Evolutionary conservation across 2,797 vertebrate genomes (phyloP), one percentile per base, ranked within the genome.

Genomic region (Austrolebias charrua): DNA sequence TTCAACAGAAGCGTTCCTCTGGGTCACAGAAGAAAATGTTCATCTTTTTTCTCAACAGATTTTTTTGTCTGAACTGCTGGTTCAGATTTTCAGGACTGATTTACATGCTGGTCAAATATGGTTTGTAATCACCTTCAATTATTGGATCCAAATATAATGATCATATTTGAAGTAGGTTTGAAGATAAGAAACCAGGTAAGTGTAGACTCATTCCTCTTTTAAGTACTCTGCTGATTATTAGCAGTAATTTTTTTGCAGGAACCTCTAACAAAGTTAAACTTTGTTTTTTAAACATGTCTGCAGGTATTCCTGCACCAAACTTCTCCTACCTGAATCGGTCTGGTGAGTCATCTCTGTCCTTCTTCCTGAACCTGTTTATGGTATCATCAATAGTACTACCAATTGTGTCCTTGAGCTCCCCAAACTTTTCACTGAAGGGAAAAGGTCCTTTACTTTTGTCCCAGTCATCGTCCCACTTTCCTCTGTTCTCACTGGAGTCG

Each of bases 401-500:
- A n/a, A 99, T 99, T 89, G 98, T 98, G 90, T 96, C 96, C 0
- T 95, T 94, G 70, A 99, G 95, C 82, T 99, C 97, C 15, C 96
- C 97, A 74, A 98, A 85, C 87, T 97, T 98, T 84, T 98, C 96
- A 42, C 96, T 97, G 91, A 99, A 98, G 29, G 96, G 96, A 83
- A 98, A 99, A 24, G 91, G 79, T 9, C 95, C 90, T 89, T 96
- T 95, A 83, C 80, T 97, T 71, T 90, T 95, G 76, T 98, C 96
- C 96, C 96, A 99, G 65, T 99, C 98, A 8, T 98, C 95, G 45
- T 99, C 97, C 97, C 96, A 99, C 68, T 92, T 96, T 70, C 92
- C 93, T 60, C 91, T 92, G 66, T 90, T 91, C 4, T 97, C 95
- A 15, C 58, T 67, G 57, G 95, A 90, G 84, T 98, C 96, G 0